phyloP scores from a whole-genome alignment of 2,113 vertebrate species.

The Ctenodactylus gundi region DNA sequence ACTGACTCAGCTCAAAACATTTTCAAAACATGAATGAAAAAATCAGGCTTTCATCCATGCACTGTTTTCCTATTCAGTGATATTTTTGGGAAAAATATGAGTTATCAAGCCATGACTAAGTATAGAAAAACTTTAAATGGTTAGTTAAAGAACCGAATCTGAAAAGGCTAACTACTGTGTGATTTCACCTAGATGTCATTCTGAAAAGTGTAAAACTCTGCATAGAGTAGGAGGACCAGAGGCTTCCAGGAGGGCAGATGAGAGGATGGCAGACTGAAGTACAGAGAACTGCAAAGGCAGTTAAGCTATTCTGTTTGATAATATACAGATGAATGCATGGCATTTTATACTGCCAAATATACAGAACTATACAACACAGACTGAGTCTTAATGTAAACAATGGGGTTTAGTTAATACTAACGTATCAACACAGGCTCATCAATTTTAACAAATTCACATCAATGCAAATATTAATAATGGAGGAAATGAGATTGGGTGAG shows the following conservation, averaged over 20 bases:
- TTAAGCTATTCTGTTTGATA: not conserved
- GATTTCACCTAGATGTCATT: not conserved
- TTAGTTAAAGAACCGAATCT: not conserved
- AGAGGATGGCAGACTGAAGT: not conserved
- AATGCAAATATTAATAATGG: not conserved
- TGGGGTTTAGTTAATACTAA: not conserved
- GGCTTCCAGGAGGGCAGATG: not conserved
- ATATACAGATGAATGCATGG: not conserved
- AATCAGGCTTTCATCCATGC: not conserved
- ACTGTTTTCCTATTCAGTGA: not conserved
- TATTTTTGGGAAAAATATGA: not conserved
- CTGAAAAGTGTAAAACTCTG: not conserved
- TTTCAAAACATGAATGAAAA: not conserved
- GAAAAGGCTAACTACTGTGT: too few relatives aligned
- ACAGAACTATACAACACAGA: not conserved
- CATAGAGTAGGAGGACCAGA: not conserved
- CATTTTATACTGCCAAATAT: not conserved
- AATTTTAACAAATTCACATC: not conserved
- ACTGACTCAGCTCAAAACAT: not conserved
- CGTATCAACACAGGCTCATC: not conserved
- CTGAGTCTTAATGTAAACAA: not conserved
- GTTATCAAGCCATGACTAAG: not conserved
- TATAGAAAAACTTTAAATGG: not conserved
- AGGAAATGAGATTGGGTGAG: not conserved
- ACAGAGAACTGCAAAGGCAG: not conserved